phyloP scores from a whole-genome alignment of 2,888 invertebrate species.

The Chesias legatella region DNA sequence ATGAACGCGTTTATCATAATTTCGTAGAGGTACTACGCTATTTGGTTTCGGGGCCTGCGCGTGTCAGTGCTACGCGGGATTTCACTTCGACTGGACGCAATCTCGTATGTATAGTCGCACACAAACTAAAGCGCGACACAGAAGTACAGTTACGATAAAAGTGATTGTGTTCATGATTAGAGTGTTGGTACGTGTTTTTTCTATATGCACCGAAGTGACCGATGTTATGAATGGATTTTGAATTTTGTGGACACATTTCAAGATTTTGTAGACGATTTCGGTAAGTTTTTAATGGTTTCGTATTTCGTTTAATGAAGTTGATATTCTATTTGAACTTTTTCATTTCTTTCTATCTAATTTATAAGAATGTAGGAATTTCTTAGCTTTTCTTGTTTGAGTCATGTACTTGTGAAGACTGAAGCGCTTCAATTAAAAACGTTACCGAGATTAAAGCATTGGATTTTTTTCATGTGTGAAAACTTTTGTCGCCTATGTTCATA shows the following conservation, averaged over 20 bases:
- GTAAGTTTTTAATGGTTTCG: constrained; percentile 2
- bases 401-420: background rate
- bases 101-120: constrained; percentile 11
- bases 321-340: too few species aligned
- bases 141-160: constrained; percentile 36
- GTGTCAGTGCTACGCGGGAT: constrained; percentile 59
- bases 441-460: too few species aligned
- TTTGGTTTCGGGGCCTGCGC: constrained; percentile 72
- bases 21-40: constrained; percentile 42
- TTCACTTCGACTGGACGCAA: constrained; percentile 38
- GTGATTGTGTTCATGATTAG: constrained; percentile 52
- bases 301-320: too few species aligned
- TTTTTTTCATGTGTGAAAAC: too few species aligned
- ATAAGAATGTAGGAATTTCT: constrained; percentile 4
- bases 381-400: background rate
- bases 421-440: too few species aligned
- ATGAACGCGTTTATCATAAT: constrained; percentile 50
- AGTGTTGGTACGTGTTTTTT: constrained; percentile 51
- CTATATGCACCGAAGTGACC: constrained; percentile 29
- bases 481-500: too few species aligned
- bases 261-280: constrained; percentile 4
- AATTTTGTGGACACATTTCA: constrained; percentile 9
- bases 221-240: constrained; percentile 8
- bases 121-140: constrained; percentile 12
- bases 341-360: too few species aligned